phyloP scores from a whole-genome alignment of 2,888 invertebrate genomes.

The Eupithecia abbreviata region DNA sequence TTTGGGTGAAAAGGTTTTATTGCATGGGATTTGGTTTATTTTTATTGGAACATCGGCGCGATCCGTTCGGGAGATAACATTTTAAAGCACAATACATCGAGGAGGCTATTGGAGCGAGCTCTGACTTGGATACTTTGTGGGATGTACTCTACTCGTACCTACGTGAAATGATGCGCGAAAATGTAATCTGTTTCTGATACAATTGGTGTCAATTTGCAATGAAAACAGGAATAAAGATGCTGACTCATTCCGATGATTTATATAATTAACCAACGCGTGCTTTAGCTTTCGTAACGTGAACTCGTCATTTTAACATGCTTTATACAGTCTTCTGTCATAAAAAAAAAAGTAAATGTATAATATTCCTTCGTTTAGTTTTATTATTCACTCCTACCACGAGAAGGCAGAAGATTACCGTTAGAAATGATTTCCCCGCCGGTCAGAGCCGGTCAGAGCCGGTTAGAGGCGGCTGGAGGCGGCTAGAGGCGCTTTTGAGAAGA shows the following conservation, averaged over 20 bases:
- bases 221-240: background rate
- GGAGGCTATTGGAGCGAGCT: constrained; percentile 18
- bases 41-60: constrained; percentile 22
- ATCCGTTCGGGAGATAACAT: constrained; percentile 25
- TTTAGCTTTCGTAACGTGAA: background rate
- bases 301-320: too few relatives aligned
- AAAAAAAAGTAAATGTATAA: background rate
- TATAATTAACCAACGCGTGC: too few relatives aligned
- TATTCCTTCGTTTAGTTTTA: background rate
- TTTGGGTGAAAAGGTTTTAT: constrained; percentile 18
- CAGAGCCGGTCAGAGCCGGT: background rate
- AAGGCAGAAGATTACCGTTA: background rate
- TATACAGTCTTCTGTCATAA: too few relatives aligned
- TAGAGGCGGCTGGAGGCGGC: background rate
- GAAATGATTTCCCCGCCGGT: background rate
- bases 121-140: constrained; percentile 7
- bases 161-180: background rate
- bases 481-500: background rate
- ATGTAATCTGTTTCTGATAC: background rate
- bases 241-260: too few relatives aligned
- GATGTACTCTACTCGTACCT: background rate
- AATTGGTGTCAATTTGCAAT: background rate
- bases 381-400: background rate
- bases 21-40: constrained; percentile 27
- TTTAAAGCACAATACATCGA: constrained; percentile 28